phyloP scores from a whole-genome alignment of 2,113 vertebrate genomes.

The Edolisoma coerulescens region DNA sequence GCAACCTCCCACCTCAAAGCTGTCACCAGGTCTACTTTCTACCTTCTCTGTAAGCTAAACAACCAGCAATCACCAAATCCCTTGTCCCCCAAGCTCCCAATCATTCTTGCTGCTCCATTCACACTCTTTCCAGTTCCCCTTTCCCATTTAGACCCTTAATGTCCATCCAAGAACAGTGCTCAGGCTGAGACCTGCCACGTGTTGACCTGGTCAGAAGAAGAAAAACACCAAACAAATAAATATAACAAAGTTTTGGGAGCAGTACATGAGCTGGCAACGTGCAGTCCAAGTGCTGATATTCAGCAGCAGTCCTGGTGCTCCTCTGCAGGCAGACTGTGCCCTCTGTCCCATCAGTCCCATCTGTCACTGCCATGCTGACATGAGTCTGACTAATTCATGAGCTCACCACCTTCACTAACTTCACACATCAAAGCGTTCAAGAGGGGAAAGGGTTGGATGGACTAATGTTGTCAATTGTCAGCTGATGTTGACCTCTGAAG shows the following conservation, averaged over 20 bases:
- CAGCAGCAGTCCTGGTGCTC: neutral
- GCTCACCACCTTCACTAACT: neutral
- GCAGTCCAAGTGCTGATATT: neutral
- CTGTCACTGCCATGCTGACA: neutral
- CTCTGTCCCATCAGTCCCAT: neutral
- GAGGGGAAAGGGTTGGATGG: neutral
- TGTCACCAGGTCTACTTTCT: neutral
- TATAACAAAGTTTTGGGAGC: neutral
- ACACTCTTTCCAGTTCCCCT: neutral
- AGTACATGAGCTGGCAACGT: accelerated
- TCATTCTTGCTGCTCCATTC: neutral
- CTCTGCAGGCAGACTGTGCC: accelerated
- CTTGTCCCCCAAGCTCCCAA: neutral
- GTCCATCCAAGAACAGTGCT: neutral
- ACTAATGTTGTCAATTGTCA: neutral
- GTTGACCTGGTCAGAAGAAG: neutral
- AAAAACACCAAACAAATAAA: neutral
- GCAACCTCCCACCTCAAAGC: neutral
- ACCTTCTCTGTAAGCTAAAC: neutral
- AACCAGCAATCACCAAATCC: neutral
- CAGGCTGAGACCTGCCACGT: neutral
- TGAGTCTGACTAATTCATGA: neutral
- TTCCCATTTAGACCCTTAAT: neutral
- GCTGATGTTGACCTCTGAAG: neutral
- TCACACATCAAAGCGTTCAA: accelerated